phyloP scores from a whole-genome alignment of 2,797 vertebrate species.

The Silurus lanzhouensis region DNA sequence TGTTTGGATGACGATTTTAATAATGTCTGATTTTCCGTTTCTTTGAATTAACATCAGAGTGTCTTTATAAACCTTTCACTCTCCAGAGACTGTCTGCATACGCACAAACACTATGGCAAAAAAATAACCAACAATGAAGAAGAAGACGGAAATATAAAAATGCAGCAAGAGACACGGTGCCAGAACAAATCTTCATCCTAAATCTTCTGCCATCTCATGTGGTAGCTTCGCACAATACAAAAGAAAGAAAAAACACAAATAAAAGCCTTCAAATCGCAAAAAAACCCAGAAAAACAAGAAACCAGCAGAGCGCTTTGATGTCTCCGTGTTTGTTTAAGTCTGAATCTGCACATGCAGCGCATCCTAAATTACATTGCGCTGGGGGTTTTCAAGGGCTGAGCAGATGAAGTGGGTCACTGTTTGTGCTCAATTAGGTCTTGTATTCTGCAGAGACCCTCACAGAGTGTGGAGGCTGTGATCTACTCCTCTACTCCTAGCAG shows the following conservation, averaged over 20 bases:
- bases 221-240: background rate
- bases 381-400: conserved; percentile 31
- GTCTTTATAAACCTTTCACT: background rate
- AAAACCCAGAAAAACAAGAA: conserved; percentile 60
- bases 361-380: conserved; percentile 45
- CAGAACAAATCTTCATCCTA: conserved; percentile 18
- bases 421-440: conserved; percentile 30
- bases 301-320: conserved; percentile 48
- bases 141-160: background rate
- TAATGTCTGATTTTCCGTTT: background rate
- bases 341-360: conserved; percentile 31
- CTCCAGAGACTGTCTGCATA: conserved; percentile 30
- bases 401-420: conserved; percentile 40
- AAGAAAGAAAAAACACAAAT: conserved; percentile 52
- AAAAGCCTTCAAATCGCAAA: conserved; percentile 47
- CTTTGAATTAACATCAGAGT: background rate
- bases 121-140: background rate
- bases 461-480: background rate
- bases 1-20: conserved; percentile 26
- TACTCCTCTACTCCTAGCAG: background rate
- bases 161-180: background rate
- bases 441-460: conserved; percentile 17
- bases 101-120: background rate
- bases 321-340: conserved; percentile 40
- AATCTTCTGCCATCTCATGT: background rate